Evolutionary conservation across 2,797 vertebrate species (phyloP).

Genomic region (Hemibagrus guttatus): DNA sequence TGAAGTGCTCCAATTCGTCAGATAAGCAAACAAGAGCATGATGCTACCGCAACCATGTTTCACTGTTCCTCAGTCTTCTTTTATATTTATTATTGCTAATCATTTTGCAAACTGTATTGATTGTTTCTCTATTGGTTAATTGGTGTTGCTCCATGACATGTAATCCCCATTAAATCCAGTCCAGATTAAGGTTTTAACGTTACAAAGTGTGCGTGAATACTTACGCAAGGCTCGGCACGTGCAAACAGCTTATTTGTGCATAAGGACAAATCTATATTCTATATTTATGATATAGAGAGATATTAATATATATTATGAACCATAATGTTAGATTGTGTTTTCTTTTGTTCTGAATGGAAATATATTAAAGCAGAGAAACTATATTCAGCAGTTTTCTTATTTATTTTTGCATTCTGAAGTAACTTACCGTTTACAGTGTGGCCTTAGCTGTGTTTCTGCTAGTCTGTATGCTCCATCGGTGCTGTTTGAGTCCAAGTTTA

Average conservation of each 20-base stretch:
- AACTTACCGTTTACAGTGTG: conserved; percentile 65
- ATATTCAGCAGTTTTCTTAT: conserved; percentile 58
- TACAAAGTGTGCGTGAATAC: not conserved
- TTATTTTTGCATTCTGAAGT: conserved; percentile 65
- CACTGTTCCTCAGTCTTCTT: not conserved
- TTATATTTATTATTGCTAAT: not conserved
- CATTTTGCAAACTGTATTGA: not conserved
- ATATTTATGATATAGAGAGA: conserved; percentile 64
- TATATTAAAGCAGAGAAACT: conserved; percentile 52
- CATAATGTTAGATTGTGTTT: conserved; percentile 51
- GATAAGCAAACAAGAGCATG: not conserved
- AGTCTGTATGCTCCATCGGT: conserved; percentile 21
- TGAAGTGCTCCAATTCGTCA: not conserved
- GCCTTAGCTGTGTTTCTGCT: conserved; percentile 56
- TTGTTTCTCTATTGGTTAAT: not conserved
- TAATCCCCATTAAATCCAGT: not conserved
- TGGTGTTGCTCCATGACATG: not conserved
- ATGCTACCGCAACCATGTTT: not conserved
- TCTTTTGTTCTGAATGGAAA: conserved; percentile 59
- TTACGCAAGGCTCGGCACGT: not conserved
- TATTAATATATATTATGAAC: conserved; percentile 63
- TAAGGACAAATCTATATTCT: conserved; percentile 60
- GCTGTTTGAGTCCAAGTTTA: conserved; percentile 30
- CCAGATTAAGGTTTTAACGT: not conserved
- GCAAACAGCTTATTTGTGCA: conserved; percentile 51